Base-by-base conservation (phyloP, 2,888 invertebrate genomes). In the Noctua janthina region DNA sequence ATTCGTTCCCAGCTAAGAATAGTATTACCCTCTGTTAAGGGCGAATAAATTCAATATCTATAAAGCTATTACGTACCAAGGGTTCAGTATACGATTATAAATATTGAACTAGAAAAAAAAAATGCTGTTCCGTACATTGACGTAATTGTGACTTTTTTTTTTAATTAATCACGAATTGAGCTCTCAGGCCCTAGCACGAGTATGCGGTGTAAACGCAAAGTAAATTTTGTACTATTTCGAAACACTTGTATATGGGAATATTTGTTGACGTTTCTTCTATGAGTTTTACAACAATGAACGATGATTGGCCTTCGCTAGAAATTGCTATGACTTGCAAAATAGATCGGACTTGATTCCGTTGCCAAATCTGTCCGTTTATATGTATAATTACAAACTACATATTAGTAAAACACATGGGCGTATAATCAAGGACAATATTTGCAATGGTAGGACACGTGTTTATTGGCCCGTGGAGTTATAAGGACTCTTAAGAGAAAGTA, bases 261-360 rank as follows among this genome's bases (percentile, higher is more conserved):
- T 20, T 15, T 13, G 23, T 35, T 11, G 43, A 15, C 13, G 20
- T 20, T 4, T 72, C 43, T 46, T 39, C 35, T 11, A 0, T 54
- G 13, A n/a, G 6, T 10, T 46, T n/a, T 46, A 17, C 13, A 13
- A 74, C n/a, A 76, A 43, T 49, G n/a, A 59, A 11, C 35, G 46
- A 10, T 23, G 8, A n/a, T 59, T 78, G 78, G 66, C 78, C 39
- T 70, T 64, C n/a, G 6, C 29, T 49, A 70, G 46, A 81, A 81
- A 81, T 66, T 49, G 46, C 46, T 81, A 66, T 81, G 82, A 79
- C 66, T 49, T 39, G 81, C 71, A 49, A 46, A 71, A 71, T 54
- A 35, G 3, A 51, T 54, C 4, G n/a, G 35, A 71, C 46, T 49
- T 39, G 46, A 49, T 66, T 66, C 11, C 15, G 54, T 74, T 74